These are phyloP conservation scores for Watsonalla cultraria DNA, from an alignment of 2,888 invertebrate species.

Conservation along the genomic window DNA sequence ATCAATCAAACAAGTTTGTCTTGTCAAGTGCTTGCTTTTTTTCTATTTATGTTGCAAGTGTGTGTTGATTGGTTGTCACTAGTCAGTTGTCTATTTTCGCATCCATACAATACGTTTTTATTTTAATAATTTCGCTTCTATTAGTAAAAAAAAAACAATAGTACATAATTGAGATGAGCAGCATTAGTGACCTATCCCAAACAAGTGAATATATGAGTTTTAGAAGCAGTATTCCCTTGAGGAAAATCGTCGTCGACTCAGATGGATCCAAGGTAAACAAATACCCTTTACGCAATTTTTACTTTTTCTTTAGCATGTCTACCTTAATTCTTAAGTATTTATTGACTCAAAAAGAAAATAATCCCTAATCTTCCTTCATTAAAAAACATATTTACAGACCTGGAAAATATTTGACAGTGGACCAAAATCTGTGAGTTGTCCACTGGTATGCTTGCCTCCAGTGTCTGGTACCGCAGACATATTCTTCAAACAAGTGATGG, in stretches of 20 bases:
- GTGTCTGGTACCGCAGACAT: conserved; percentile 94
- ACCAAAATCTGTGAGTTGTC: conserved; percentile 87
- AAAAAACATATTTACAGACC: conserved; percentile 64
- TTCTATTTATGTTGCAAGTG: too few species aligned
- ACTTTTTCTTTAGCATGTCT: neutral
- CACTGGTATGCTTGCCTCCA: conserved; percentile 91
- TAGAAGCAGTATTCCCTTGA: conserved; percentile 85
- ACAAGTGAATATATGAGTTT: conserved; percentile 89
- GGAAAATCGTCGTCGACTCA: conserved; percentile 88
- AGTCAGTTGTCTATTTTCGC: too few species aligned
- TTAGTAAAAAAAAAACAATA: neutral
- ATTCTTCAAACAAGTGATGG: conserved; percentile 90
- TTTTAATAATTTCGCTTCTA: too few species aligned
- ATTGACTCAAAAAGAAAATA: neutral
- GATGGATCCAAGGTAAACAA: conserved; percentile 85
- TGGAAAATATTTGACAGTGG: conserved; percentile 95
- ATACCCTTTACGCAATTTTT: conserved; percentile 7
- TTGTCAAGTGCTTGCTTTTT: too few species aligned
- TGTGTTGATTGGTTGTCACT: too few species aligned
- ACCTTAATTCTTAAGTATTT: neutral
- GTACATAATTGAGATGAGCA: conserved; percentile 71
- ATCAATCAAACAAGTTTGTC: too few species aligned
- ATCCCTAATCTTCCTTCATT: conserved; percentile 10
- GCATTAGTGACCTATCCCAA: conserved; percentile 84
- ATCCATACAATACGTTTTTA: too few species aligned